Conservation (phyloP, 2,113 vertebrate species). For the Myodes glareolus region DNA sequence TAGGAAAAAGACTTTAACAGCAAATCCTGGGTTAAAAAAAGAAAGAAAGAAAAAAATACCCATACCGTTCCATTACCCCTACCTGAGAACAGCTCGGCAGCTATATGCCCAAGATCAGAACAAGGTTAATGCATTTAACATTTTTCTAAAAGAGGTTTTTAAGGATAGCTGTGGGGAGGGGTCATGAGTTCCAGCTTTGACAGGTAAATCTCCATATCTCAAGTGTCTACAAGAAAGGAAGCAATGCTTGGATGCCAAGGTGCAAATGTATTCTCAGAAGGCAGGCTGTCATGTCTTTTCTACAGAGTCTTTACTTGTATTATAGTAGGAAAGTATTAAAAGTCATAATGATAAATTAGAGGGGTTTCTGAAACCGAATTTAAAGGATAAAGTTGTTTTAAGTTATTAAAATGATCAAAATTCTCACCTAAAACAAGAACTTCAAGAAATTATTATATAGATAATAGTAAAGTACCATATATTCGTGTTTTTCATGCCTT, state of each 20-base stretch:
- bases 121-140: conserved; percentile 76
- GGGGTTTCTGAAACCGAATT: conserved; percentile 20
- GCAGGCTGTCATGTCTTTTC: neutral
- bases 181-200: conserved; percentile 52
- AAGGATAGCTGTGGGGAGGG: conserved; percentile 30
- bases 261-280: neutral
- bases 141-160: conserved; percentile 75
- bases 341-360: neutral
- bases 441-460: neutral
- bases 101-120: conserved; percentile 77
- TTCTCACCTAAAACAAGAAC: neutral
- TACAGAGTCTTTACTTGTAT: conserved; percentile 18
- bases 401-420: neutral
- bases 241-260: neutral
- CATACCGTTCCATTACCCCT: conserved; percentile 76
- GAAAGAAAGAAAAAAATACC: no score
- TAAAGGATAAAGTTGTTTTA: neutral
- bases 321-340: neutral
- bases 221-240: neutral
- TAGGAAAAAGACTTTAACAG: conserved; percentile 81
- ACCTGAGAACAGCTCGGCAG: conserved; percentile 70
- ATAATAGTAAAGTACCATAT: neutral
- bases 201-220: conserved; percentile 50
- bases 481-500: conserved; percentile 1
- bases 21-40: conserved; percentile 75